Percentiles rank a stretch among this genome's conserved stretches.
phyloP scores from a whole-genome alignment of 2,888 invertebrate genomes.

The Ashinkailepas kermadecensis region DNA sequence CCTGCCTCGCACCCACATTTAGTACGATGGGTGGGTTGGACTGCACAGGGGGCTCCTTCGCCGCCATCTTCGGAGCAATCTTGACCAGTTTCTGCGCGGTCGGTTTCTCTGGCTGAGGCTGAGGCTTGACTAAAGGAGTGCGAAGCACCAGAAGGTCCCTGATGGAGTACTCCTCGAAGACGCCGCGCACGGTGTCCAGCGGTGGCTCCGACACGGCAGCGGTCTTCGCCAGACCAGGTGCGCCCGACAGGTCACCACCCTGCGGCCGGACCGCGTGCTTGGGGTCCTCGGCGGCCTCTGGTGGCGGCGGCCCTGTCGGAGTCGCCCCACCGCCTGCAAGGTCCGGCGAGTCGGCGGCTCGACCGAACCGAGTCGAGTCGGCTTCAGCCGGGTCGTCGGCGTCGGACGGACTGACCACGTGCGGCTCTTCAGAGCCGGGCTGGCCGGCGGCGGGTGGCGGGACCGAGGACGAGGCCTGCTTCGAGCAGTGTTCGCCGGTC shows the following conservation, averaged over 20 bases:
- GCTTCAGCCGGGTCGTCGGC: too few relatives aligned
- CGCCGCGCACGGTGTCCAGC: neutral
- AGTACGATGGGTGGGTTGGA: neutral
- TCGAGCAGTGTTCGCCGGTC: too few relatives aligned
- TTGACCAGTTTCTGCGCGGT: neutral
- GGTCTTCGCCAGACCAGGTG: too few relatives aligned
- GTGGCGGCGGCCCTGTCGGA: too few relatives aligned
- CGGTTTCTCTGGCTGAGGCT: neutral
- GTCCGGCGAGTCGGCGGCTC: too few relatives aligned
- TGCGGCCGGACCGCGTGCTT: too few relatives aligned
- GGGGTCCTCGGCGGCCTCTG: too few relatives aligned
- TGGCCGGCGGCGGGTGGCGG: neutral
- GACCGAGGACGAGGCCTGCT: too few relatives aligned
- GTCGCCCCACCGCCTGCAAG: too few relatives aligned
- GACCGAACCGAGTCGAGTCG: too few relatives aligned
- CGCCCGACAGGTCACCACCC: too few relatives aligned
- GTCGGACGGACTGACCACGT: neutral
- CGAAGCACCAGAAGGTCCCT: conserved; percentile 1
- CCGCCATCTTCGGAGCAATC: neutral
- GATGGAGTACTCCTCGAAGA: neutral
- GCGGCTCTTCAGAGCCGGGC: neutral
- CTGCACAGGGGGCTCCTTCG: neutral
- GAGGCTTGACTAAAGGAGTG: neutral
- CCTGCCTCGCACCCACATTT: neutral
- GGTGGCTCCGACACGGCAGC: too few relatives aligned